A percentile compares a stretch with the other conserved stretches of the same genome.
These are phyloP conservation scores for Lanistes nyassanus DNA, from an alignment of 1,140 invertebrate genomes.

Conservation along the genomic window DNA sequence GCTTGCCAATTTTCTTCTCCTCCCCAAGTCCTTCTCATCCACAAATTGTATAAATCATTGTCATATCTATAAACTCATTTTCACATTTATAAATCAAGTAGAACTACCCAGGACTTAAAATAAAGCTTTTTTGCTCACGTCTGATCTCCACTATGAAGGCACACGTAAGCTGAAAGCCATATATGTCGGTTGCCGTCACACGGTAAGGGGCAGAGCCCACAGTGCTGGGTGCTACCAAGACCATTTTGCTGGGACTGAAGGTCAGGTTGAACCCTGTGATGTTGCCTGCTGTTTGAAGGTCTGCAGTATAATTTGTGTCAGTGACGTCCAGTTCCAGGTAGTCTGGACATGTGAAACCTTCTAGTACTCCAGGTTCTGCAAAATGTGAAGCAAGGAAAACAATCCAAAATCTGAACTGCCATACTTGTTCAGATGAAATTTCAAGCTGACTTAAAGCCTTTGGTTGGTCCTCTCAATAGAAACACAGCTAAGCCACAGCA, in stretches of 20 bases:
- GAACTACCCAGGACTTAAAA: too few relatives aligned
- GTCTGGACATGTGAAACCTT: neutral
- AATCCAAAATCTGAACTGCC: too few relatives aligned
- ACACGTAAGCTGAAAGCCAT: conserved; percentile 25
- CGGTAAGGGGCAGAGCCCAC: neutral
- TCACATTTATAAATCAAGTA: too few relatives aligned
- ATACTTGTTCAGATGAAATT: too few relatives aligned
- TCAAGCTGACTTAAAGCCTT: too few relatives aligned
- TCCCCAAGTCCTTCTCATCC: too few relatives aligned
- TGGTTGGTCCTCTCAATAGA: too few relatives aligned
- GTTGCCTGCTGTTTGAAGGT: neutral
- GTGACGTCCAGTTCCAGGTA: conserved; percentile 8
- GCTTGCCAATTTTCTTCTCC: too few relatives aligned
- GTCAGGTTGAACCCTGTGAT: neutral
- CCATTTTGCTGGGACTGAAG: neutral
- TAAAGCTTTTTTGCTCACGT: conserved; percentile 13
- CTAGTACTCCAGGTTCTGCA: neutral
- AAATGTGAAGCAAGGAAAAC: too few relatives aligned
- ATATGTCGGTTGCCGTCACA: conserved; percentile 24
- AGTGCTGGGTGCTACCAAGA: neutral
- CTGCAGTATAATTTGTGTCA: neutral
- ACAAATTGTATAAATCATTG: too few relatives aligned
- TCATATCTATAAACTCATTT: too few relatives aligned
- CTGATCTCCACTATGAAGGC: conserved; percentile 27
- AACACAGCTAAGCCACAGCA: too few relatives aligned